Conservation (phyloP, 2,888 invertebrate species). For the Rotaria magnacalcarata region DNA sequence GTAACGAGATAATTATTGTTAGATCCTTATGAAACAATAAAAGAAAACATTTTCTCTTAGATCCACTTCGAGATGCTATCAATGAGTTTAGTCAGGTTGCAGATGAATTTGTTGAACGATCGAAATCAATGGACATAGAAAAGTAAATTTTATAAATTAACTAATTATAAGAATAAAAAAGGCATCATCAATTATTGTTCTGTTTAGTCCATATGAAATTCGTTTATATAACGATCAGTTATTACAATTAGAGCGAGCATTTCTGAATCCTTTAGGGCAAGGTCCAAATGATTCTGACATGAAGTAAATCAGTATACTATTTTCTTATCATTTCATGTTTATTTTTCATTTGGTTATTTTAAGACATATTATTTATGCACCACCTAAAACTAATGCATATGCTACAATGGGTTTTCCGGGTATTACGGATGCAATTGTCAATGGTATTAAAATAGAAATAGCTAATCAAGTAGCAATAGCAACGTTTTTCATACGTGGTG, state of each 20-base stretch:
- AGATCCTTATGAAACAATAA: neutral
- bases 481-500: neutral
- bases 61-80: neutral
- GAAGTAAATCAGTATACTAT: neutral
- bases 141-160: neutral
- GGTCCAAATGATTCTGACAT: conserved; percentile 17
- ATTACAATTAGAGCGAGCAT: conserved; percentile 42
- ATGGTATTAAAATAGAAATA: neutral
- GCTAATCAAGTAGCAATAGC: neutral
- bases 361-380: conserved; percentile 46
- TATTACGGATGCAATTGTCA: conserved; percentile 36
- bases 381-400: conserved; percentile 39
- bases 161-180: too few relatives aligned
- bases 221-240: conserved; percentile 44
- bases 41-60: neutral
- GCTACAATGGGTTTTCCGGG: conserved; percentile 41
- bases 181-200: neutral
- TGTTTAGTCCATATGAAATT: conserved; percentile 34
- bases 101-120: neutral
- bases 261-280: conserved; percentile 39
- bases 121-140: neutral
- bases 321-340: neutral
- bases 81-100: conserved; percentile 3
- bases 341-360: neutral
- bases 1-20: neutral